These are phyloP conservation scores for Caenorhabditis drosophilae DNA, from an alignment of 2,888 invertebrate species.

Conservation along the genomic window DNA sequence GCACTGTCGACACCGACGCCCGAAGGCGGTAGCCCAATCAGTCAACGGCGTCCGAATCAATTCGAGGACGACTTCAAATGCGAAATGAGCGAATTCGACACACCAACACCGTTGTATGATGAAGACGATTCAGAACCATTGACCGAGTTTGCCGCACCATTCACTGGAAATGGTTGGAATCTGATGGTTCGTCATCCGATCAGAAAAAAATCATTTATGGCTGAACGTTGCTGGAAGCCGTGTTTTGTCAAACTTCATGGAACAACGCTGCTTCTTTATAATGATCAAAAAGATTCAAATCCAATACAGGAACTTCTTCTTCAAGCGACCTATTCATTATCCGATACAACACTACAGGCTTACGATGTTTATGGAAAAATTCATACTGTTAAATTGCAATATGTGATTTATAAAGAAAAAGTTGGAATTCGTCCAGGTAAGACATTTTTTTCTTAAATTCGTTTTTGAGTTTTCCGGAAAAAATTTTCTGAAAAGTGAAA, in stretches of 20 bases:
- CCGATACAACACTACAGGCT: slow-evolving; percentile 78
- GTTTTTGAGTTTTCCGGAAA: too few species aligned
- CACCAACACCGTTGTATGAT: slow-evolving; percentile 77
- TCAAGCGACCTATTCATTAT: slow-evolving; percentile 71
- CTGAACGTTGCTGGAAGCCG: slow-evolving; percentile 88
- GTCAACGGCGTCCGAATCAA: slow-evolving; percentile 59
- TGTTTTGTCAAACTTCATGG: slow-evolving; percentile 85
- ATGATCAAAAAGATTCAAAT: slow-evolving; percentile 41
- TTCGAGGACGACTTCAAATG: slow-evolving; percentile 68
- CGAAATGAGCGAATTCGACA: slow-evolving; percentile 39
- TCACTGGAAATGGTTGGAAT: slow-evolving; percentile 87
- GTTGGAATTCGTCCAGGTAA: slow-evolving; percentile 92
- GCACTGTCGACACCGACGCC: slow-evolving; percentile 64
- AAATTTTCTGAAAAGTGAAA: too few species aligned
- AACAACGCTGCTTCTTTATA: slow-evolving; percentile 77
- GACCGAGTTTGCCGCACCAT: slow-evolving; percentile 85
- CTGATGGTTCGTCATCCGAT: slow-evolving; percentile 80
- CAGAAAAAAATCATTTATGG: slow-evolving; percentile 84
- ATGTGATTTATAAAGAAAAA: slow-evolving; percentile 95
- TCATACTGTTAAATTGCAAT: slow-evolving; percentile 94
- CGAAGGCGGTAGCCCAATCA: slow-evolving; percentile 65
- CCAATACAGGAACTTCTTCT: slow-evolving; percentile 63
- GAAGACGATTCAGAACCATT: slow-evolving; percentile 90
- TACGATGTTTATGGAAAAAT: slow-evolving; percentile 99
- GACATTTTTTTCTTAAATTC: too few species aligned